Percentiles rank a stretch among this genome's conserved stretches.
Conservation (phyloP, 2,113 vertebrate species). For the Poecile atricapillus region DNA sequence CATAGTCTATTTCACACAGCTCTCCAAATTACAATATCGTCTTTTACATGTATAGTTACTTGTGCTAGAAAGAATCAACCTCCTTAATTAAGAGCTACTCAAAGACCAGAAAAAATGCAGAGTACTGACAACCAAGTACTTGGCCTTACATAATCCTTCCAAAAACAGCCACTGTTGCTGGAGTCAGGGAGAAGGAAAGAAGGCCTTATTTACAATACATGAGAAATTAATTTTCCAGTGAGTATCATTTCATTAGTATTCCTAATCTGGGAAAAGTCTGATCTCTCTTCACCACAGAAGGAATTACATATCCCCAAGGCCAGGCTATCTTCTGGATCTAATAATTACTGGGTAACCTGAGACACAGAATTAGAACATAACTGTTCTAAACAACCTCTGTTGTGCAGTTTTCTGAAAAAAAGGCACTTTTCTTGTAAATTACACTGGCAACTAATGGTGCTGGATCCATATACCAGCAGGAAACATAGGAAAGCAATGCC, state of each 20-base stretch:
- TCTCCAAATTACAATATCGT: not conserved
- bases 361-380: not conserved
- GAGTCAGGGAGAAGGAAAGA: not conserved
- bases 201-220: accelerated
- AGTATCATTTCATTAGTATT: not conserved
- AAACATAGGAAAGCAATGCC: not conserved
- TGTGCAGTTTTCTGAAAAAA: not conserved
- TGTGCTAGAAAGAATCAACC: not conserved
- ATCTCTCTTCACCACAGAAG: not conserved
- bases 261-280: not conserved
- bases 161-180: not conserved
- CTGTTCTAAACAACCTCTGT: not conserved
- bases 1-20: not conserved
- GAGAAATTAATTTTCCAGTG: not conserved
- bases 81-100: not conserved
- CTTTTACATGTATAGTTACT: not conserved
- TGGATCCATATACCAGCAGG: not conserved
- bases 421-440: not conserved
- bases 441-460: not conserved
- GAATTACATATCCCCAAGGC: not conserved
- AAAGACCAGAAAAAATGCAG: not conserved
- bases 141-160: not conserved
- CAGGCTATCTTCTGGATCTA: not conserved
- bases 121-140: not conserved
- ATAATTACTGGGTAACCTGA: not conserved